A percentile compares a stretch with the other conserved stretches of the same genome.
Evolutionary conservation across 2,113 vertebrate genomes (phyloP).

Genomic region (Eonycteris spelaea): DNA sequence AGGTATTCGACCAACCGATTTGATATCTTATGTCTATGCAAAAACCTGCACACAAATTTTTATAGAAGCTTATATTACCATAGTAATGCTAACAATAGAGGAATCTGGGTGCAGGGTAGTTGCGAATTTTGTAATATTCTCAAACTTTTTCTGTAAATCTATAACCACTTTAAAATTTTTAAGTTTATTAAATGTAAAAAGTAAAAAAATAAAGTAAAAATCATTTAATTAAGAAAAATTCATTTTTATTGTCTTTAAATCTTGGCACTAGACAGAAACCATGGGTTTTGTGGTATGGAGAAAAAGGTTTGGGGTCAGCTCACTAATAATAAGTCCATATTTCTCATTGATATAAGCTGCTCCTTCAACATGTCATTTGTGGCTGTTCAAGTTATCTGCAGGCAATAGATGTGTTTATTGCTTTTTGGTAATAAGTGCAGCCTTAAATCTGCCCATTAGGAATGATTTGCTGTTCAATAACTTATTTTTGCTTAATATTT

Average conservation of each 20-base stretch:
- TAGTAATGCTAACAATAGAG: not conserved
- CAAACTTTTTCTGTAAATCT: not conserved
- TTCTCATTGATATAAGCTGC: not conserved
- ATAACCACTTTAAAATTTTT: not conserved
- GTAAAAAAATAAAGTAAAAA: not conserved
- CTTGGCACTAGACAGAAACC: not conserved
- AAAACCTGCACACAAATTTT: not conserved
- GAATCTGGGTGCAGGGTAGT: not conserved
- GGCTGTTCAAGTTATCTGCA: not conserved
- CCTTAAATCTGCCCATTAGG: not conserved
- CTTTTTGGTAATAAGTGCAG: not conserved
- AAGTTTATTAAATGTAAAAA: not conserved
- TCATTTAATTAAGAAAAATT: not conserved
- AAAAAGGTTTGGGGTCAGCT: not conserved
- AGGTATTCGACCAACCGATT: not conserved
- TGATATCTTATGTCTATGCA: not conserved
- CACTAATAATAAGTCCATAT: not conserved
- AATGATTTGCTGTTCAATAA: not conserved
- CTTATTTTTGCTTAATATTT: not conserved
- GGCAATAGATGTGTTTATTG: not conserved
- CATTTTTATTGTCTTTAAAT: not conserved
- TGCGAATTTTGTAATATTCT: not conserved
- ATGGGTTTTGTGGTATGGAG: not conserved
- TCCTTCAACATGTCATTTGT: not conserved
- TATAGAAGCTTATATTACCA: not conserved